A percentile compares a stretch with the other conserved stretches of the same genome.
These are phyloP conservation scores for Gortyna flavago DNA, from an alignment of 2,888 invertebrate species.

Conservation along the genomic window DNA sequence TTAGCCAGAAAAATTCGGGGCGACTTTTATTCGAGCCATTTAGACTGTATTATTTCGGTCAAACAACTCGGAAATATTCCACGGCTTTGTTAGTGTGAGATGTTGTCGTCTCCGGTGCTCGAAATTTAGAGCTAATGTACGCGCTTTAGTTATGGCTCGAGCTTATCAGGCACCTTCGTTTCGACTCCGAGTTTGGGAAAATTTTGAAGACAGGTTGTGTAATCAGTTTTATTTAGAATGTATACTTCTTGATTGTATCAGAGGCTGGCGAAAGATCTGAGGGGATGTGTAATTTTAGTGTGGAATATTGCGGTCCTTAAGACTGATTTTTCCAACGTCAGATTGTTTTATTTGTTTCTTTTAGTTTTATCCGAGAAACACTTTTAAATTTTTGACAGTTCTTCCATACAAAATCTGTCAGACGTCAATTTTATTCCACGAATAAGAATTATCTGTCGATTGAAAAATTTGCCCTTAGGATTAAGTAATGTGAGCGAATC, in stretches of 20 bases:
- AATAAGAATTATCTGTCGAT: no score
- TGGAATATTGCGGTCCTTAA: background rate
- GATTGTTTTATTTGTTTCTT: no score
- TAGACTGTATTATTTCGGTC: conserved; percentile 73
- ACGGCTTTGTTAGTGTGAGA: conserved; percentile 72
- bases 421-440: no score
- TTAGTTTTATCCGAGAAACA: no score
- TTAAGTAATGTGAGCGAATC: conserved; percentile 9
- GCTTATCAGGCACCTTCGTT: conserved; percentile 57
- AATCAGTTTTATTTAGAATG: conserved; percentile 59
- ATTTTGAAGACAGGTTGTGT: conserved; percentile 51
- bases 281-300: conserved; percentile 38
- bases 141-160: conserved; percentile 51
- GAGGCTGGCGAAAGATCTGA: conserved; percentile 32
- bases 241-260: conserved; percentile 54
- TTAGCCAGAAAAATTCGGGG: conserved; percentile 69
- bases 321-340: no score
- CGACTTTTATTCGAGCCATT: conserved; percentile 72
- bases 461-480: no score
- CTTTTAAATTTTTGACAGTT: no score
- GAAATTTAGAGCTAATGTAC: conserved; percentile 62
- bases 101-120: conserved; percentile 64
- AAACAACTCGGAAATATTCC: conserved; percentile 73
- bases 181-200: conserved; percentile 37
- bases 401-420: no score